Evolutionary conservation across 2,888 invertebrate species (phyloP), one percentile per base, ranked within the genome.

Genomic region (Exocentrus adspersus): DNA sequence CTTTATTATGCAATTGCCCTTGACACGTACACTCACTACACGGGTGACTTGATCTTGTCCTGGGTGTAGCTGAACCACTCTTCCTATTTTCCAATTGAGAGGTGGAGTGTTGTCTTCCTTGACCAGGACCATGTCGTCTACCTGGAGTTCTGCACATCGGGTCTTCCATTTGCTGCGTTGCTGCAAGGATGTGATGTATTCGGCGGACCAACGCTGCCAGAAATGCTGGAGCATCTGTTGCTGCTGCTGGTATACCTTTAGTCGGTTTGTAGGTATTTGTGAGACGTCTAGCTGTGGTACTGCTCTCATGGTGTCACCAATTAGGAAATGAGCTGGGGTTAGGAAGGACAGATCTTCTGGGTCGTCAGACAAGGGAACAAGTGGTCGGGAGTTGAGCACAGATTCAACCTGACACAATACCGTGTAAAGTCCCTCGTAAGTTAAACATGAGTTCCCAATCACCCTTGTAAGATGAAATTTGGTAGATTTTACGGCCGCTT

Each of bases 311-410:
- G 70, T 14, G 19, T 51, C 37, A n/a, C 72, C 71, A 57, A 75
- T 70, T 1, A 75, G 60, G 60, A 77, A 76, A 58, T 75, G n/a
- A n/a, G n/a, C n/a, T n/a, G n/a, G n/a, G n/a, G n/a, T n/a, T n/a
- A n/a, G n/a, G n/a, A n/a, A n/a, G 76, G 12, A 61, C 12, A 68
- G 46, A 52, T 74, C 71, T 41, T 66, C 67, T 6, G 74, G 74
- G 61, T 76, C 72, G 12, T 54, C 37, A 2, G 69, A 68, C 1
- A 75, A n/a, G 5, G 74, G 69, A 12, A 56, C 60, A 3, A 78
- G 60, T 2, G 77, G 77, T 24, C 78, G 53, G 7, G 74, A 78
- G 66, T 78, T 79, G 14, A 78, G 57, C 30, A 71, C 60, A 1
- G 73, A 69, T 61, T 79, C 76, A 20, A 79, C 73, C 53, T 73